Evolutionary conservation across 2,888 invertebrate species (phyloP).

Genomic region (Ganaspis brasiliensis): DNA sequence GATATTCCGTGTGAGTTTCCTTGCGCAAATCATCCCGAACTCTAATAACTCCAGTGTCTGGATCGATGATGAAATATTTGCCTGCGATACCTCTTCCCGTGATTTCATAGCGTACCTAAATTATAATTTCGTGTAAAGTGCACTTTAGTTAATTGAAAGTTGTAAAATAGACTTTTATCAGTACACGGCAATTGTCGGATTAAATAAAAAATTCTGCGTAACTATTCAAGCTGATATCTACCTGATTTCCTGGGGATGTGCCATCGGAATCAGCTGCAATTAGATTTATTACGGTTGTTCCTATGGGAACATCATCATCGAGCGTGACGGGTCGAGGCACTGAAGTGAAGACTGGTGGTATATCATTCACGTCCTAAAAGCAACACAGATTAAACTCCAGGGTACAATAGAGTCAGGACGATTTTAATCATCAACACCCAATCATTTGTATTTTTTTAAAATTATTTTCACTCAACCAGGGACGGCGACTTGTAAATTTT

Average conservation of each 20-base stretch:
- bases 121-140: background rate
- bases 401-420: background rate
- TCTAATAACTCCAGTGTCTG: constrained; percentile 90
- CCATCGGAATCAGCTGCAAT: constrained; percentile 92
- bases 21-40: constrained; percentile 92
- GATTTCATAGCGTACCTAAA: constrained; percentile 87
- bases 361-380: constrained; percentile 91
- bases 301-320: constrained; percentile 91
- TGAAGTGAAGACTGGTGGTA: constrained; percentile 92
- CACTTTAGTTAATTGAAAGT: constrained; percentile 31
- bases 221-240: constrained; percentile 66
- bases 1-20: constrained; percentile 93
- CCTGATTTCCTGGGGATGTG: constrained; percentile 91
- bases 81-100: constrained; percentile 91
- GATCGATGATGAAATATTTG: constrained; percentile 94
- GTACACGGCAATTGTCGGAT: background rate
- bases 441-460: background rate
- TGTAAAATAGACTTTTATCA: background rate
- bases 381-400: background rate
- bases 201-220: background rate
- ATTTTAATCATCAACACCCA: background rate
- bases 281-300: constrained; percentile 89
- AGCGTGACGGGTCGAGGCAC: constrained; percentile 91
- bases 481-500: too few species aligned
- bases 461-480: background rate